Evolutionary conservation across 2,888 invertebrate genomes (phyloP).

Genomic region (Calameuta idolon): DNA sequence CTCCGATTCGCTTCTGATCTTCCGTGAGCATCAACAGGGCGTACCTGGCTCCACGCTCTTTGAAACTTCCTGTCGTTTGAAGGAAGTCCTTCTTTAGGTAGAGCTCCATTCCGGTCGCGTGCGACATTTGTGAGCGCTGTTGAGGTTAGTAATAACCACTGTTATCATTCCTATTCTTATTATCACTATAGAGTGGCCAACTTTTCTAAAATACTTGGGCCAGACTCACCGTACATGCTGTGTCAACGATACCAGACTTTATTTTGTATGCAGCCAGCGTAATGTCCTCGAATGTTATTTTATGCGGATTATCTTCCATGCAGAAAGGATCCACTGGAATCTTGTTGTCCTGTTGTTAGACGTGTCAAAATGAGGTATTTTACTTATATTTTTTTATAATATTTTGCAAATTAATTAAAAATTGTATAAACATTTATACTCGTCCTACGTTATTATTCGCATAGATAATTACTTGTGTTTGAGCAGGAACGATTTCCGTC

Average conservation of each 20-base stretch:
- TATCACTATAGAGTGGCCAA: not conserved
- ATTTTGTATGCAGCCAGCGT: slow-evolving; percentile 92
- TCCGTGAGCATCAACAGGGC: slow-evolving; percentile 81
- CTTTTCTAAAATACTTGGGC: not conserved
- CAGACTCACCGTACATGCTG: slow-evolving; percentile 84
- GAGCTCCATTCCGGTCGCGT: slow-evolving; percentile 83
- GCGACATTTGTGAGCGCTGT: slow-evolving; percentile 87
- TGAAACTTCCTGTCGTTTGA: slow-evolving; percentile 96
- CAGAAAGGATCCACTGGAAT: slow-evolving; percentile 70
- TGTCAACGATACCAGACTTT: slow-evolving; percentile 83
- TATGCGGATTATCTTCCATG: slow-evolving; percentile 77
- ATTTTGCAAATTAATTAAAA: not conserved
- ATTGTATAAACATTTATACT: not conserved
- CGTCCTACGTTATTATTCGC: not conserved
- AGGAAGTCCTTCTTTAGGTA: slow-evolving; percentile 95
- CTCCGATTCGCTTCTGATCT: slow-evolving; percentile 80
- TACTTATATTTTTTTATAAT: not conserved
- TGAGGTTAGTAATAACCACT: slow-evolving; percentile 1
- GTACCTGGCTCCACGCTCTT: slow-evolving; percentile 93
- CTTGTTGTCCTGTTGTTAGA: not conserved
- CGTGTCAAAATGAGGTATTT: not conserved
- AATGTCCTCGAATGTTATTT: slow-evolving; percentile 85
- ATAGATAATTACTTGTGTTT: not conserved
- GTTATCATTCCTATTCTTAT: slow-evolving; percentile 10
- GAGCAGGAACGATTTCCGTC: slow-evolving; percentile 10